These are phyloP conservation scores for Volucella inanis DNA, from an alignment of 2,888 invertebrate genomes.

Conservation along the genomic window DNA sequence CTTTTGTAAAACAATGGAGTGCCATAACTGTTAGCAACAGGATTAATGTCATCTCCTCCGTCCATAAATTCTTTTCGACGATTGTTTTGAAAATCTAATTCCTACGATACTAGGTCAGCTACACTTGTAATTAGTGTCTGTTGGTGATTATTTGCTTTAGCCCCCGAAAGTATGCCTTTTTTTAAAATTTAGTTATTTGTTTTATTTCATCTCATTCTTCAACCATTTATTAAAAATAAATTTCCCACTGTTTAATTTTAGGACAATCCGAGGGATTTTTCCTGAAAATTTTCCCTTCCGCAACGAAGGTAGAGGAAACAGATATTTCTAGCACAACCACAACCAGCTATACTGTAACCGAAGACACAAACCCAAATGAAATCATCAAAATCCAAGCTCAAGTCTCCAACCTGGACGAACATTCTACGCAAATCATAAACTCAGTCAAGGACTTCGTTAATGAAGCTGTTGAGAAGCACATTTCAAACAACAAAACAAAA, in stretches of 20 bases:
- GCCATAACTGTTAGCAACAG: too few relatives aligned
- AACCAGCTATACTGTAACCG: background rate
- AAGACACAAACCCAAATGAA: constrained; percentile 3
- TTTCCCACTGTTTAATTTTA: constrained; percentile 7
- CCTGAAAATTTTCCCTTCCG: constrained; percentile 7
- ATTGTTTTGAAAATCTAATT: too few relatives aligned
- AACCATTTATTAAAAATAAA: constrained; percentile 2
- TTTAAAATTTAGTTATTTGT: background rate
- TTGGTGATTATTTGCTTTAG: too few relatives aligned
- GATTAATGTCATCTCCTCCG: too few relatives aligned
- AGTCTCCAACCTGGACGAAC: constrained; percentile 17
- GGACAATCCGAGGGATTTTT: constrained; percentile 42
- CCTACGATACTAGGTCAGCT: too few relatives aligned
- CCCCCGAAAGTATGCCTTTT: too few relatives aligned
- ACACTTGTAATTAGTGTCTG: too few relatives aligned
- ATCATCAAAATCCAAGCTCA: constrained; percentile 30
- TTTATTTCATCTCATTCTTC: background rate
- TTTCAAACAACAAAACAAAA: background rate
- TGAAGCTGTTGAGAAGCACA: constrained; percentile 23
- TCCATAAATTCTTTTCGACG: too few relatives aligned
- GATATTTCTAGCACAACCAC: constrained; percentile 1
- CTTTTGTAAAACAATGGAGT: too few relatives aligned
- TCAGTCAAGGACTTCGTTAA: constrained; percentile 33
- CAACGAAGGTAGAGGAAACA: constrained; percentile 12
- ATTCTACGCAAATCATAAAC: constrained; percentile 33